These are phyloP conservation scores for Dasypolia templi DNA, from an alignment of 2,888 invertebrate species.

Conservation along the genomic window DNA sequence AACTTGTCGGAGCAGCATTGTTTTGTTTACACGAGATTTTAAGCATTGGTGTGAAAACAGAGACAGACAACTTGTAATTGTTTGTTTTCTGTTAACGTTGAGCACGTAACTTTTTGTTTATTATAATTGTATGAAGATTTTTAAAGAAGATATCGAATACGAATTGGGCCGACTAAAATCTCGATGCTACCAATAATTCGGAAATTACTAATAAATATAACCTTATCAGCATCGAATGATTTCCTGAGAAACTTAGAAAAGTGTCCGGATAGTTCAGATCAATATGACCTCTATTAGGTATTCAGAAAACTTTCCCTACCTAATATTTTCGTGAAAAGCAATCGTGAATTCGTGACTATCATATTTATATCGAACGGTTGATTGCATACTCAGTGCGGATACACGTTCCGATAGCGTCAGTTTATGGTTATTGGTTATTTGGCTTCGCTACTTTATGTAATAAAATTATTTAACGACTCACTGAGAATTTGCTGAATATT, in stretches of 20 bases:
- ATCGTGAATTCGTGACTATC: slow-evolving; percentile 47
- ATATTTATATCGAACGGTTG: slow-evolving; percentile 50
- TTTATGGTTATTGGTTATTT: slow-evolving; percentile 64
- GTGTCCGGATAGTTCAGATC: not conserved
- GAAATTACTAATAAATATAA: not conserved
- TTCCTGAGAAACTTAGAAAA: slow-evolving; percentile 20
- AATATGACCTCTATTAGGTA: slow-evolving; percentile 31
- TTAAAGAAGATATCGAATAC: too few species aligned
- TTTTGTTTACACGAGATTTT: slow-evolving; percentile 52
- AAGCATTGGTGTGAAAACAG: slow-evolving; percentile 26
- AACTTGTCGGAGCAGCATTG: slow-evolving; percentile 36
- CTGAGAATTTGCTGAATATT: slow-evolving; percentile 45
- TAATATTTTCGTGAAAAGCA: slow-evolving; percentile 43
- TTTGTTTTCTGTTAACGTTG: slow-evolving; percentile 30
- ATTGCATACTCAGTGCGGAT: slow-evolving; percentile 57
- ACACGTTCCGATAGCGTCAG: slow-evolving; percentile 60
- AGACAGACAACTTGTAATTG: slow-evolving; percentile 29
- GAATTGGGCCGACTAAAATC: not conserved
- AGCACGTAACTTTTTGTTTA: not conserved
- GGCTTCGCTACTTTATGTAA: slow-evolving; percentile 47
- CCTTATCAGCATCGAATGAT: too few species aligned
- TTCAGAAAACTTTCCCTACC: slow-evolving; percentile 32
- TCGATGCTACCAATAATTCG: not conserved
- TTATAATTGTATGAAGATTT: not conserved
- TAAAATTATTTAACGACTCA: slow-evolving; percentile 52